These are phyloP conservation scores for Trachymyrmex cornetzi DNA, from an alignment of 1,140 invertebrate species.

Conservation along the genomic window DNA sequence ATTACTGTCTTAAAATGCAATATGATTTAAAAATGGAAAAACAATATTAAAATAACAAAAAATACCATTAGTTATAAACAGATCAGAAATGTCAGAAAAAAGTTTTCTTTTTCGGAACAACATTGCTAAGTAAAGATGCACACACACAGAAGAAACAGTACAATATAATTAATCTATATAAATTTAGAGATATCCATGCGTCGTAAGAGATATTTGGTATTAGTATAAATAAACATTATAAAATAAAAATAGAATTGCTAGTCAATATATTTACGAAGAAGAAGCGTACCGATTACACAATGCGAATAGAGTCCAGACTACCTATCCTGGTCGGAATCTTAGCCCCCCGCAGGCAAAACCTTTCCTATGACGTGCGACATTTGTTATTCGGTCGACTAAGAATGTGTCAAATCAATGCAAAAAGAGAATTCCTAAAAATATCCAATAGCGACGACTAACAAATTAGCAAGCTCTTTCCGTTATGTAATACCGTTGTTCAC, in stretches of 20 bases:
- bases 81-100: neutral
- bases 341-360: constrained; percentile 78
- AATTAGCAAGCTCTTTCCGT: constrained; percentile 75
- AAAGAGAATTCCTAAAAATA: constrained; percentile 44
- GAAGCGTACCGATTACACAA: constrained; percentile 73
- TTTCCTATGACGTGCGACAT: constrained; percentile 69
- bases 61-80: neutral
- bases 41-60: neutral
- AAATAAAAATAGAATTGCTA: neutral
- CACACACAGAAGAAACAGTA: neutral
- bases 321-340: constrained; percentile 57
- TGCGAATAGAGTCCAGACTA: constrained; percentile 65
- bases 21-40: neutral
- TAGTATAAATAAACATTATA: neutral
- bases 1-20: neutral
- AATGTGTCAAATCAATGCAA: constrained; percentile 56
- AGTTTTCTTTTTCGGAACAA: neutral
- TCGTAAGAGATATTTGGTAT: neutral
- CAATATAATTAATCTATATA: neutral
- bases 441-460: constrained; percentile 70
- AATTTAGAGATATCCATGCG: neutral
- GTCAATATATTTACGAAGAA: neutral
- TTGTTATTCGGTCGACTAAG: constrained; percentile 37
- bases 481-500: constrained; percentile 64
- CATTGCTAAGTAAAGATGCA: neutral